phyloP scores from a whole-genome alignment of 1,140 invertebrate species.

The Drosophila ambigua region DNA sequence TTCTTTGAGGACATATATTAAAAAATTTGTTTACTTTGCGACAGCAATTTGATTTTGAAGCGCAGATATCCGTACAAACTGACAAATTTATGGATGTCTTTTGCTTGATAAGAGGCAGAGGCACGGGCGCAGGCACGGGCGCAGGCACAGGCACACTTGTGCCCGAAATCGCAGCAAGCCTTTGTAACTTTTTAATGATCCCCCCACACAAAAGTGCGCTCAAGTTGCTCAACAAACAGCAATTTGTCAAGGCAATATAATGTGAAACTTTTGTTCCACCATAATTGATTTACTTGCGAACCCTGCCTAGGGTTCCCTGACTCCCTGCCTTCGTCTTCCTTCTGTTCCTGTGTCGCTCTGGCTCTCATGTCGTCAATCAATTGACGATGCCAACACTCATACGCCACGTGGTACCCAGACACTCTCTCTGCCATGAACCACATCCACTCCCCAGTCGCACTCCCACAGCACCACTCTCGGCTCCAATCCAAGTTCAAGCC shows the following conservation, averaged over 20 bases:
- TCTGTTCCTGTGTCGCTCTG: constrained; percentile 13
- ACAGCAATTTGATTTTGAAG: constrained; percentile 61
- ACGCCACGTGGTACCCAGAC: constrained; percentile 61
- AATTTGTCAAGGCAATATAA: constrained; percentile 67
- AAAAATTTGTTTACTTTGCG: constrained; percentile 67
- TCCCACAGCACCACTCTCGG: constrained; percentile 2
- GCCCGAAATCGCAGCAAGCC: constrained; percentile 46
- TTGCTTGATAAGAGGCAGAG: constrained; percentile 16
- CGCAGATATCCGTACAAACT: constrained; percentile 36
- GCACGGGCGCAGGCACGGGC: neutral
- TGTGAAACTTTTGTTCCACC: constrained; percentile 47
- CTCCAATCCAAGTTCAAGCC: constrained; percentile 23
- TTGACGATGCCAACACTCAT: constrained; percentile 71
- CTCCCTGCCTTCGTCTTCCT: neutral
- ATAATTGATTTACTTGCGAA: constrained; percentile 77
- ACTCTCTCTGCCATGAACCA: too few relatives aligned
- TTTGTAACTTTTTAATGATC: constrained; percentile 74
- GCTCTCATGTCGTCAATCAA: constrained; percentile 71
- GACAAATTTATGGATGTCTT: constrained; percentile 65
- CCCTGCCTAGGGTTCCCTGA: neutral
- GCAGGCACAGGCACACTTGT: neutral
- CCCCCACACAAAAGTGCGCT: constrained; percentile 34
- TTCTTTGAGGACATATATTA: constrained; percentile 29
- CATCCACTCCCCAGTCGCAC: too few relatives aligned
- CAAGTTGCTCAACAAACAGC: constrained; percentile 51